These are phyloP conservation scores for Apis mellifera DNA, from an alignment of 1,140 invertebrate genomes.

Conservation along the genomic window DNA sequence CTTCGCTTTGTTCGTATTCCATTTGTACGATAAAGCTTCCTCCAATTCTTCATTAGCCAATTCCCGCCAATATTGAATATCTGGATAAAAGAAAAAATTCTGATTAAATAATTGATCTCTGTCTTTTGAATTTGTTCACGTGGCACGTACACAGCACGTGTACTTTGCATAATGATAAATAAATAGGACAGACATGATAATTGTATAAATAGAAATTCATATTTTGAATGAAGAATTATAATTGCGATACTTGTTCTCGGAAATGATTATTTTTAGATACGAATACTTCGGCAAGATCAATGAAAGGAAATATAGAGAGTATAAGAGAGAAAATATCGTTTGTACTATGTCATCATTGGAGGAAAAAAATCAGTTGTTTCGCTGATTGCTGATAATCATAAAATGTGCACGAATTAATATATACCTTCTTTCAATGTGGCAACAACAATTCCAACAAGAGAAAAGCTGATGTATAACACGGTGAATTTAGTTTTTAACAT, in stretches of 20 bases:
- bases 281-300: neutral
- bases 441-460: neutral
- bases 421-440: conserved; percentile 32
- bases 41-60: conserved; percentile 83
- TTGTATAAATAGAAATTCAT: neutral
- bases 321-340: neutral
- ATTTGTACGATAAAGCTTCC: conserved; percentile 83
- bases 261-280: neutral
- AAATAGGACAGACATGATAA: neutral
- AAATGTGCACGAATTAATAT: neutral
- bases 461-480: neutral
- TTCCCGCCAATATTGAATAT: conserved; percentile 82
- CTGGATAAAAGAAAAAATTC: conserved; percentile 68
- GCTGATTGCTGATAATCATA: neutral
- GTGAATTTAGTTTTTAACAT: neutral
- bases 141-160: neutral
- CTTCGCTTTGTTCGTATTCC: conserved; percentile 87
- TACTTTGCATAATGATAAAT: neutral
- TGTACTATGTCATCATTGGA: neutral
- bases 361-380: neutral
- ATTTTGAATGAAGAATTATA: neutral
- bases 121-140: too few species aligned
- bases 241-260: too few species aligned
- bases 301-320: neutral
- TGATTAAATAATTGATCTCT: neutral